Evolutionary conservation across 2,797 vertebrate species (phyloP).

Genomic region (Stomatorhinus walkeri): DNA sequence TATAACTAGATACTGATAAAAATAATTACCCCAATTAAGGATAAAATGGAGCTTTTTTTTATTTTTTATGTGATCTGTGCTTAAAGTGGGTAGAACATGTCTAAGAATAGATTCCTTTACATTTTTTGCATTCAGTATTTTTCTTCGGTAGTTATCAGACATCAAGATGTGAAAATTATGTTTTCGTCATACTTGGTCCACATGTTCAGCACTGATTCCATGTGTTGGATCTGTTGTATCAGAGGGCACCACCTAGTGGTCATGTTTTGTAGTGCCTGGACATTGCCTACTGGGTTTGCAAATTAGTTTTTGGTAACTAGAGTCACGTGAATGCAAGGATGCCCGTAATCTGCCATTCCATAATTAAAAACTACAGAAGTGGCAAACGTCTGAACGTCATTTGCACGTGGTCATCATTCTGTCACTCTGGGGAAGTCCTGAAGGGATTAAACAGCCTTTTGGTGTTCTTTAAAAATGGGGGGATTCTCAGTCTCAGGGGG

Average conservation of each 20-base stretch:
- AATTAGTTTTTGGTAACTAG: neutral
- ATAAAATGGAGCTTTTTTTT: neutral
- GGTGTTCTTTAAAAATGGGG: neutral
- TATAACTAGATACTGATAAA: neutral
- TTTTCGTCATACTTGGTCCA: neutral
- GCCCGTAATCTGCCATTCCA: neutral
- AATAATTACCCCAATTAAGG: neutral
- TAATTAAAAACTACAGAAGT: neutral
- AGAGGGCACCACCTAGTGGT: constrained; percentile 14
- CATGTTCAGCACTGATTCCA: neutral
- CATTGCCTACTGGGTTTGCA: neutral
- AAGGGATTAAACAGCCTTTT: neutral
- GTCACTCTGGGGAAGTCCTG: neutral
- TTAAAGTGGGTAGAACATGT: neutral
- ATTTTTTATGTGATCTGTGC: neutral
- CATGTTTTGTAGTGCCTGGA: neutral
- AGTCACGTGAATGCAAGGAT: neutral
- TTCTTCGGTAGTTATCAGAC: neutral
- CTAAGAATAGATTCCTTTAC: neutral
- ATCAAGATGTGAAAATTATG: neutral
- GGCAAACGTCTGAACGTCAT: neutral
- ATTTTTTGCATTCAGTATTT: neutral
- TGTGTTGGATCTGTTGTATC: neutral
- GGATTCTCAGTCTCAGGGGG: neutral
- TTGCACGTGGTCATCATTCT: neutral